These are phyloP conservation scores for Macrocentrus cingulum DNA, from an alignment of 1,140 invertebrate genomes.

Conservation along the genomic window DNA sequence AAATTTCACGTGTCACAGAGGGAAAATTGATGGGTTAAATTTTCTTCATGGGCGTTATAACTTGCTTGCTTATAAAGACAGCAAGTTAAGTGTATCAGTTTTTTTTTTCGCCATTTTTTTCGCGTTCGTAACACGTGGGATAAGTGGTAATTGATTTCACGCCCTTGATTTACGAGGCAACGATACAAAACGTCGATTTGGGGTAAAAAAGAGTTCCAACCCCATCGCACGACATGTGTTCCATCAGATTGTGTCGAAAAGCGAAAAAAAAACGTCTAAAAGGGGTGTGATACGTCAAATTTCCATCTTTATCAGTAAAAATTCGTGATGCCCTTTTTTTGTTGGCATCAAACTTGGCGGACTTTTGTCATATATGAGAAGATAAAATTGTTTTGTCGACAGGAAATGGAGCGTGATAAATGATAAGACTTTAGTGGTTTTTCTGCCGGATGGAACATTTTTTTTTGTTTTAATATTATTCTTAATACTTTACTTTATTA, in stretches of 20 bases:
- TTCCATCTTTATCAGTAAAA: constrained; percentile 55
- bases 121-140: constrained; percentile 29
- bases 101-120: constrained; percentile 21
- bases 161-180: constrained; percentile 52
- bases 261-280: constrained; percentile 14
- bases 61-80: constrained; percentile 3
- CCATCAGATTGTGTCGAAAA: constrained; percentile 35
- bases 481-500: no score
- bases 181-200: constrained; percentile 34
- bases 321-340: constrained; percentile 19
- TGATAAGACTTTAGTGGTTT: no score
- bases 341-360: neutral
- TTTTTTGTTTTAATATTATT: no score
- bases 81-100: constrained; percentile 11
- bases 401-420: no score
- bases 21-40: neutral
- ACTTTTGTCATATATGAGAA: neutral
- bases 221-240: constrained; percentile 52
- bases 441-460: no score
- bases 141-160: constrained; percentile 59
- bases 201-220: constrained; percentile 39
- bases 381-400: neutral
- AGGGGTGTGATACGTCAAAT: constrained; percentile 39
- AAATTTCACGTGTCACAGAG: neutral
- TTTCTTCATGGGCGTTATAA: neutral